Conservation (phyloP, 2,797 vertebrate species). For the Argentina silus region DNA sequence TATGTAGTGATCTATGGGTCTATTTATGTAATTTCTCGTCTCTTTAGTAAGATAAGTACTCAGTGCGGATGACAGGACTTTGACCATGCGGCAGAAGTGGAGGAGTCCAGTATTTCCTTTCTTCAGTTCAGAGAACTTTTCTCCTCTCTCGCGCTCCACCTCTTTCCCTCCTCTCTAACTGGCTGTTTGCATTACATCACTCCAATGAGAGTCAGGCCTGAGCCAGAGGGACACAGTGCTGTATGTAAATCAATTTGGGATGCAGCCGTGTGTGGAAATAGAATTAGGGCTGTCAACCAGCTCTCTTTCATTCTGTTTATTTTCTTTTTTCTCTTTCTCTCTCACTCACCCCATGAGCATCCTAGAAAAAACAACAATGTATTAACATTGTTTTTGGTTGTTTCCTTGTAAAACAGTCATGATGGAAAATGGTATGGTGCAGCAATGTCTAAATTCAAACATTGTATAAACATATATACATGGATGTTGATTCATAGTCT, state of each 20-base stretch:
- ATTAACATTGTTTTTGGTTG: too few relatives aligned
- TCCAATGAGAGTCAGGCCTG: constrained; percentile 52
- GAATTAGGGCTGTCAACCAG: constrained; percentile 75
- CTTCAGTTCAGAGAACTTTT: constrained; percentile 51
- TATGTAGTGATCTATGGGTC: too few relatives aligned
- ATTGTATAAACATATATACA: too few relatives aligned
- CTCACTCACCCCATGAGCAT: constrained; percentile 33
- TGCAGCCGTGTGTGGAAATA: constrained; percentile 70
- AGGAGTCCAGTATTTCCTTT: too few relatives aligned
- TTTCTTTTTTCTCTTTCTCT: constrained; percentile 28
- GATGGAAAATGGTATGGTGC: too few relatives aligned
- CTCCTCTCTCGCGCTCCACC: constrained; percentile 36
- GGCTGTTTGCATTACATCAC: constrained; percentile 41
- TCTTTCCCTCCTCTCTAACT: neutral
- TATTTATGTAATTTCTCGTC: too few relatives aligned
- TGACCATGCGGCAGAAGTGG: neutral
- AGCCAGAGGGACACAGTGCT: constrained; percentile 68
- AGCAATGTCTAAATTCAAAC: too few relatives aligned
- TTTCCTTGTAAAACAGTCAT: too few relatives aligned
- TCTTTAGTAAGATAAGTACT: neutral
- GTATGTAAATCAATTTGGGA: constrained; percentile 78
- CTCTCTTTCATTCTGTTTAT: constrained; percentile 57
- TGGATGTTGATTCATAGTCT: too few relatives aligned
- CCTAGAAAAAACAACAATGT: too few relatives aligned
- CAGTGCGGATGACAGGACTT: neutral